A percentile compares a stretch with the other conserved stretches of the same genome.
phyloP scores from a whole-genome alignment of 2,888 invertebrate genomes.

The Adineta ricciae region DNA sequence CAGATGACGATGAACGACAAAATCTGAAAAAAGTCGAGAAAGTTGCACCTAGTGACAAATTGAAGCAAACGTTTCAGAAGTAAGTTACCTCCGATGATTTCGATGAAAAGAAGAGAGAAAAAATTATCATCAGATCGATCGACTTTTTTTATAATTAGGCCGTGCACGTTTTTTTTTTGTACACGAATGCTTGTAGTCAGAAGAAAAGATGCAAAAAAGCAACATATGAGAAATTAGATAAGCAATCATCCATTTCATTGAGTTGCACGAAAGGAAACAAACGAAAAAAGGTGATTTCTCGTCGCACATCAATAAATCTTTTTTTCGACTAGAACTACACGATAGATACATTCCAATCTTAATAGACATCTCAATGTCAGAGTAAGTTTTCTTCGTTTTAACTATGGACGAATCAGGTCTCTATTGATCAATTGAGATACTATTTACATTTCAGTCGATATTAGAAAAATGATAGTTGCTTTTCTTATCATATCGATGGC shows the following conservation, averaged over 20 bases:
- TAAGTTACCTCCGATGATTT: neutral
- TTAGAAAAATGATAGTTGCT: neutral
- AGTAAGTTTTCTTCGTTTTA: neutral
- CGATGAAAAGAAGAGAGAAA: neutral
- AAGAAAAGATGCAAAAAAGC: neutral
- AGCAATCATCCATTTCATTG: neutral
- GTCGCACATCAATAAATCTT: neutral
- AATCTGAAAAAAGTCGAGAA: neutral
- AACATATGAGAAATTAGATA: neutral
- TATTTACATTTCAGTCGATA: neutral
- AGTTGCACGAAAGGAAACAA: neutral
- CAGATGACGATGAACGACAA: neutral
- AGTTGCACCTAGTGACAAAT: neutral
- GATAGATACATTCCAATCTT: neutral
- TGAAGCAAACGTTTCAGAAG: slow-evolving; percentile 1
- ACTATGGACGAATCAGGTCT: neutral
- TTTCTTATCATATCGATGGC: no score
- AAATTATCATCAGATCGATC: neutral
- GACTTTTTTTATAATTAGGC: neutral
- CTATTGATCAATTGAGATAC: neutral
- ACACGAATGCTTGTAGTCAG: neutral
- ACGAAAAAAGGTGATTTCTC: neutral
- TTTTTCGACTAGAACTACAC: neutral
- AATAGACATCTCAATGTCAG: neutral
- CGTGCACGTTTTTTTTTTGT: neutral